Evolutionary conservation across 2,797 vertebrate genomes (phyloP).

Genomic region (Thalassophryne amazonica): DNA sequence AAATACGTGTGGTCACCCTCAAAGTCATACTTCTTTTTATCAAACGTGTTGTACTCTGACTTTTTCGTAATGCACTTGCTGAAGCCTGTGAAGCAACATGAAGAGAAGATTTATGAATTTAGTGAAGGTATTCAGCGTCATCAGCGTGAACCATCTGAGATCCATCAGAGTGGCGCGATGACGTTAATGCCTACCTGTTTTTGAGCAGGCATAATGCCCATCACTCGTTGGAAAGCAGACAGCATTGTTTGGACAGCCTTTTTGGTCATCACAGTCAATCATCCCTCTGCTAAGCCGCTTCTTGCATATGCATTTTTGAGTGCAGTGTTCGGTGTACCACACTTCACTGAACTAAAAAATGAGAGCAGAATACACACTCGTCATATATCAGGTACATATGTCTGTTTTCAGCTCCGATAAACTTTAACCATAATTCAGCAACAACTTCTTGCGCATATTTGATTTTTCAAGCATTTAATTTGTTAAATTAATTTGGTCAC

Average conservation of each 20-base stretch:
- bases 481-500: too few relatives aligned
- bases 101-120: background rate
- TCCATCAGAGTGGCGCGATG: too few relatives aligned
- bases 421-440: too few relatives aligned
- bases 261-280: conserved; percentile 61
- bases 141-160: too few relatives aligned
- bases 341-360: conserved; percentile 69
- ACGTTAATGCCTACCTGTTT: conserved; percentile 73
- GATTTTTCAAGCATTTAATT: too few relatives aligned
- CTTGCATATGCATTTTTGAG: conserved; percentile 75
- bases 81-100: conserved; percentile 49
- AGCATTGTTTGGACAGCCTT: too few relatives aligned
- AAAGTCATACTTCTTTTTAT: conserved; percentile 76
- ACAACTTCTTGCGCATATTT: too few relatives aligned
- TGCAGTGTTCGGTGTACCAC: conserved; percentile 78
- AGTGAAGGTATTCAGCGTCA: too few relatives aligned
- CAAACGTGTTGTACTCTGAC: conserved; percentile 81
- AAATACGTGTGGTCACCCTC: conserved; percentile 76
- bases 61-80: conserved; percentile 72
- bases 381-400: background rate
- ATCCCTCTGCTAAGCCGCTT: conserved; percentile 42
- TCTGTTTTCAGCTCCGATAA: background rate
- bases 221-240: too few relatives aligned
- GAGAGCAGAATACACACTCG: background rate
- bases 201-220: conserved; percentile 65